Evolutionary conservation across 1,140 invertebrate species (phyloP), one percentile per base, ranked within the genome.

Genomic region (Zeugodacus cucurbitae): DNA sequence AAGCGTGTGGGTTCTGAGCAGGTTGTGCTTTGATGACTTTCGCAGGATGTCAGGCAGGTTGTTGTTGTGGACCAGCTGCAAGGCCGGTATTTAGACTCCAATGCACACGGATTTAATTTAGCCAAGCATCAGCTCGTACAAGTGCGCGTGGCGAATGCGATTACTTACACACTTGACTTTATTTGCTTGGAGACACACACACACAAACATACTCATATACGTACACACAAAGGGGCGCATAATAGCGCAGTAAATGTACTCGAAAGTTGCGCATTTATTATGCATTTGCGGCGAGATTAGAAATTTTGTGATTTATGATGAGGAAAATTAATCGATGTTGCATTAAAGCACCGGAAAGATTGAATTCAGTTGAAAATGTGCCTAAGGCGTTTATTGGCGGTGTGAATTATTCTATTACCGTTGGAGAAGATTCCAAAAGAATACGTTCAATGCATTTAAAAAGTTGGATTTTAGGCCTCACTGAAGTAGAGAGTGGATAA

Each of bases 201-300:
- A 67, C n/a, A 67, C 29, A 34, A 67, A 32, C 26, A 74, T 20
- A 37, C 34, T 10, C 62, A 26, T 22, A 64, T 64, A 64, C 62
- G 11, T 64, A 32, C 48, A 54, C 14, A 14, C 48, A 54, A 14
- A 14, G 6, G 8, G 58, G 6, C 67, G 3, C 64, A 90, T 92
- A 91, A 92, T 92, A 92, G 91, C 91, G 91, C 89, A 92, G 92
- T 90, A 87, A 92, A 92, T 92, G 91, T 91, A 92, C 91, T 92
- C 89, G 91, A 92, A 92, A 90, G 87, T 90, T 90, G 85, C 86
- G 91, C 91, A 92, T 92, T 92, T 91, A 92, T 92, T 90, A 90
- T 90, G 86, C 89, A 89, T 87, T 87, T 87, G 59, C n/a, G 86
- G 86, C 86, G 37, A 87, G 59, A 86, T 58, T 86, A 86, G 85